A percentile compares a stretch with the other conserved stretches of the same genome.
phyloP scores from a whole-genome alignment of 2,888 invertebrate genomes.

The Tinea semifulvella region DNA sequence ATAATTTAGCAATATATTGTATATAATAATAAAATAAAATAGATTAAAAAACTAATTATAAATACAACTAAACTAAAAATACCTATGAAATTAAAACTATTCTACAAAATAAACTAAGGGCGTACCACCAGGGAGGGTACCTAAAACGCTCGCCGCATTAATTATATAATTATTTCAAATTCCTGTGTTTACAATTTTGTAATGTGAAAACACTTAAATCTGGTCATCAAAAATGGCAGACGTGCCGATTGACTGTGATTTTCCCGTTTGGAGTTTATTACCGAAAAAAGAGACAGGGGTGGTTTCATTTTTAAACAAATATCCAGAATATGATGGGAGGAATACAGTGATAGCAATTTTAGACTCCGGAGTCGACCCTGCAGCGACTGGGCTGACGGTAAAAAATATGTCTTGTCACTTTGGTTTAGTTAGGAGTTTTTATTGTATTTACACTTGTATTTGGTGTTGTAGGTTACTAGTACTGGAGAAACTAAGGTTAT shows the following conservation, averaged over 20 bases:
- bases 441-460: conserved; percentile 21
- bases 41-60: too few species aligned
- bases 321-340: conserved; percentile 91
- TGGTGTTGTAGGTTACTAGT: conserved; percentile 74
- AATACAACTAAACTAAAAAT: too few species aligned
- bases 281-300: conserved; percentile 97
- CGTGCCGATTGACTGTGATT: conserved; percentile 69
- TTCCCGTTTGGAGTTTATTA: conserved; percentile 85
- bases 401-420: conserved; percentile 54
- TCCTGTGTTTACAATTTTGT: neutral
- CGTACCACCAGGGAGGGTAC: too few species aligned
- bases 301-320: conserved; percentile 84
- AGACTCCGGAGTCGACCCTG: conserved; percentile 98
- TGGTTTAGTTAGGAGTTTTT: conserved; percentile 29
- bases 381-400: conserved; percentile 93
- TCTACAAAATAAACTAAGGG: too few species aligned
- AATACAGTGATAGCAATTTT: conserved; percentile 93
- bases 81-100: too few species aligned
- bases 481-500: conserved; percentile 93
- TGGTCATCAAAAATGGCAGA: conserved; percentile 62
- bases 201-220: neutral
- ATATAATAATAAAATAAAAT: too few species aligned
- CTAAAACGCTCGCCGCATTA: too few species aligned
- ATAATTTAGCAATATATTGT: too few species aligned
- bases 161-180: too few species aligned